Evolutionary conservation across 2,888 invertebrate genomes (phyloP), one percentile per base, ranked within the genome.

Genomic region (Brachypterus glaber): DNA sequence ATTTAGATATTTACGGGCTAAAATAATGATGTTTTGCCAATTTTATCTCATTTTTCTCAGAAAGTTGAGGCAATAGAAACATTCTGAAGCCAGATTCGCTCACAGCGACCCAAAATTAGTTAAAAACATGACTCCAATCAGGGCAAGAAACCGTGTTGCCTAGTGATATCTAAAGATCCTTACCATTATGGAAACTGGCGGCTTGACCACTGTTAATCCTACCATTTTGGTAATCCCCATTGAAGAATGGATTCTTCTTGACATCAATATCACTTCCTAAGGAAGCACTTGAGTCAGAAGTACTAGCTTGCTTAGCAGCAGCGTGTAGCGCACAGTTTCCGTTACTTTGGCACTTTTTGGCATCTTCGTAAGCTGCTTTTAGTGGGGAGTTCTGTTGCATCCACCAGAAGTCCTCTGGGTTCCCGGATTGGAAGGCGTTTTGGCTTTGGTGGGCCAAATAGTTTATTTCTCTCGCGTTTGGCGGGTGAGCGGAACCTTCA

Each of bases 391-490:
- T 63, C 16, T 71, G 62, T 41, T 67, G 67, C 67, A 73, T 71
- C 77, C 77, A 77, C 77, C 77, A 77, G 58, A 69, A 76, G 43
- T 67, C 64, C 57, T 71, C 70, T 17, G 71, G 70, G 35, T 47
- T 44, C 8, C 46, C 45, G n/a, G 47, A 30, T 9, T 44, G 37
- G 37, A 48, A 44, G 14, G 47, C 49, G 32, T 41, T 44, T 33
- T 36, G 30, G 33, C 12, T 33, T 13, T 30, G 9, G 18, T 30
- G 14, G 15, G 41, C 48, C 16, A 54, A 47, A 25, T 42, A 34
- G 42, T 57, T 56, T 33, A 57, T 40, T 31, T 51, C 54, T 5
- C 47, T 46, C 15, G 54, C 50, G 35, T 49, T 47, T 21, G 50
- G 33, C 34, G 39, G 40, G 39, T 33, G 40, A 30, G 36, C 37